Base-by-base conservation (phyloP, 2,113 vertebrate genomes). In the Tachycineta bicolor region DNA sequence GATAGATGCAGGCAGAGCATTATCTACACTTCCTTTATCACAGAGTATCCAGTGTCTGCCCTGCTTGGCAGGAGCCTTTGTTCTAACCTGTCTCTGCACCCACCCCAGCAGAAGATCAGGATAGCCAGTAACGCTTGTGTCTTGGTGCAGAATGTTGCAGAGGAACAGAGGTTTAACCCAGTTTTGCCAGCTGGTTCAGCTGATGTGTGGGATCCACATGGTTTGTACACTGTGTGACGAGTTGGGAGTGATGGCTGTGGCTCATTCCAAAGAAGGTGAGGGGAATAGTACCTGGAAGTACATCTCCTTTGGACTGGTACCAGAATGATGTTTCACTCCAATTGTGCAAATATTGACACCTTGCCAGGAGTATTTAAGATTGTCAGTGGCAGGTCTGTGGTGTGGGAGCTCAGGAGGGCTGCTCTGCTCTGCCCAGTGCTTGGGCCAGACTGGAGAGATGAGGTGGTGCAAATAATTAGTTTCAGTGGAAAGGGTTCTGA, bases 11-110 rank as follows among this genome's bases (percentile, higher is more conserved):
- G 47, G 9, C 22, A 20, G 75, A 22, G 20, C 14, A 9, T 64
- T 33, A 41, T 10, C 12, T 39, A 5, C 1, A 1, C 12, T 67
- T 44, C 22, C 6, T 14, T 0, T 5, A 18, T 34, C 39, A 10
- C 15, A 2, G 58, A 26, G 24, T 23, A 49, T 58, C 60, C 50
- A 7, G 0, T 14, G 6, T 9, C 29, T 34, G 9, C 39, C 26
- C 15, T 9, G 47, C 24, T 49, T 24, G 58, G 28, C 44, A 46
- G 75, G 34, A 87, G 10, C 17, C 39, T 67, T 41, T 63, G 28
- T 13, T 63, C 44, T 37, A 14, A 11, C 10, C 37, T 25, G 12
- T 7, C 23, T 74, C 28, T 70, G 3, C 15, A 3, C 33, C 33
- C 3, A 1, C 44, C 29, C 55, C 43, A 56, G 71, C 22, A 68